A percentile compares a stretch with the other conserved stretches of the same genome.
phyloP scores from a whole-genome alignment of 2,888 invertebrate genomes.

The Scaptomyza reducta region DNA sequence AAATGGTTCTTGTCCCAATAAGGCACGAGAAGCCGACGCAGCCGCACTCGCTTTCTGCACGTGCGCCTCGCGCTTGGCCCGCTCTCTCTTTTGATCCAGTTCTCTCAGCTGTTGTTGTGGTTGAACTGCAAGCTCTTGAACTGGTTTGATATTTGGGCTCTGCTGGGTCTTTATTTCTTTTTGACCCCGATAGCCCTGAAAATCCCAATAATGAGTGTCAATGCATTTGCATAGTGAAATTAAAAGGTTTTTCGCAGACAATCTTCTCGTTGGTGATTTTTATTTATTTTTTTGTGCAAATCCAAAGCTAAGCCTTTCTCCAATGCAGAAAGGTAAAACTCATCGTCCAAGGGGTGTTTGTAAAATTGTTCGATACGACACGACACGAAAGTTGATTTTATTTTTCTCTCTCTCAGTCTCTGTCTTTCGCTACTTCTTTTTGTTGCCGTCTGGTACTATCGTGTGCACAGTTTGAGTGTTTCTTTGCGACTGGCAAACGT shows the following conservation, averaged over 20 bases:
- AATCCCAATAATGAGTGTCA: constrained; percentile 69
- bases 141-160: constrained; percentile 57
- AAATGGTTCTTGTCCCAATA: constrained; percentile 66
- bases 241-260: constrained; percentile 12
- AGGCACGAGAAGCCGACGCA: constrained; percentile 22
- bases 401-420: constrained; percentile 1
- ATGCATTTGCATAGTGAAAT: constrained; percentile 59
- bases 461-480: constrained; percentile 71
- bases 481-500: constrained; percentile 64
- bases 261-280: neutral
- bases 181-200: constrained; percentile 69
- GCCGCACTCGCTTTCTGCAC: constrained; percentile 61
- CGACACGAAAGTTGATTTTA: constrained; percentile 64
- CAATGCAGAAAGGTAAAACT: constrained; percentile 22
- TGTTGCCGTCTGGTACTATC: constrained; percentile 25
- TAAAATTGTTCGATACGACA: constrained; percentile 42
- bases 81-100: constrained; percentile 27
- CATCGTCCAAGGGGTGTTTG: constrained; percentile 1
- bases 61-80: constrained; percentile 50
- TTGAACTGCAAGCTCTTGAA: constrained; percentile 58
- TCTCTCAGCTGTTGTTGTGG: constrained; percentile 18
- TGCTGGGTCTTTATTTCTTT: constrained; percentile 18
- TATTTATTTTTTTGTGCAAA: constrained; percentile 26
- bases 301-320: constrained; percentile 64
- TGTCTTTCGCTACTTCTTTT: constrained; percentile 12